Evolutionary conservation across 2,113 vertebrate species (phyloP).

Genomic region (Nothobranchius kuhntae): DNA sequence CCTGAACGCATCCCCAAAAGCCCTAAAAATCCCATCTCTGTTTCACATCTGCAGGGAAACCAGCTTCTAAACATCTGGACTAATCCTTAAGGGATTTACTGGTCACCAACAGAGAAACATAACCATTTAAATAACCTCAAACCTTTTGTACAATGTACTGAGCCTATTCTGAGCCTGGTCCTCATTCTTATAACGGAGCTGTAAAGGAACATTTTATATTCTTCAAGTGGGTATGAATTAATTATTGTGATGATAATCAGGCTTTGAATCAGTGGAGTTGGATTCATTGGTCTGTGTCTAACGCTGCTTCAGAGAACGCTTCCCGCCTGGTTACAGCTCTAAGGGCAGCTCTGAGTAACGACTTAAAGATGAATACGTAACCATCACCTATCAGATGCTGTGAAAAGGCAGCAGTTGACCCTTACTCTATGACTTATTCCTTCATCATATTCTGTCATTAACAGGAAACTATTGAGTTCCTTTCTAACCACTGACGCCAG

Average conservation of each 20-base stretch:
- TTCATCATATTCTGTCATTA: constrained; percentile 41
- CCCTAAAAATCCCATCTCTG: too few species aligned
- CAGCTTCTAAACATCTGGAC: too few species aligned
- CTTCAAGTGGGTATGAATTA: constrained; percentile 33
- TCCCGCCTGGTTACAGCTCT: constrained; percentile 29
- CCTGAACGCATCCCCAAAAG: too few species aligned
- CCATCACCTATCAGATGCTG: constrained; percentile 5
- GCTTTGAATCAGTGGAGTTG: constrained; percentile 34
- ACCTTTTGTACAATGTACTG: too few species aligned
- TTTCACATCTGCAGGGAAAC: too few species aligned
- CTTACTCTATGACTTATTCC: constrained; percentile 13
- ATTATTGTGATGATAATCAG: constrained; percentile 34
- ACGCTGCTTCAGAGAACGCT: constrained; percentile 35
- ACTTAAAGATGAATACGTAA: constrained; percentile 13
- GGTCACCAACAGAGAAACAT: too few species aligned
- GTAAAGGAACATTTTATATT: constrained; percentile 34
- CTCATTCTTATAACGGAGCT: constrained; percentile 11
- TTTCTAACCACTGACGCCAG: constrained; percentile 47
- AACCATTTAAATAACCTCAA: too few species aligned
- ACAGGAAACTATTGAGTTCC: constrained; percentile 50
- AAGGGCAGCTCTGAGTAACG: constrained; percentile 27
- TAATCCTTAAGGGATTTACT: too few species aligned
- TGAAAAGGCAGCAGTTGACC: constrained; percentile 24
- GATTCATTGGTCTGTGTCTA: constrained; percentile 30
- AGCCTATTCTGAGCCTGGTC: too few species aligned